Evolutionary conservation across 1,140 invertebrate species (phyloP).

Genomic region (Heliconius hermathena): DNA sequence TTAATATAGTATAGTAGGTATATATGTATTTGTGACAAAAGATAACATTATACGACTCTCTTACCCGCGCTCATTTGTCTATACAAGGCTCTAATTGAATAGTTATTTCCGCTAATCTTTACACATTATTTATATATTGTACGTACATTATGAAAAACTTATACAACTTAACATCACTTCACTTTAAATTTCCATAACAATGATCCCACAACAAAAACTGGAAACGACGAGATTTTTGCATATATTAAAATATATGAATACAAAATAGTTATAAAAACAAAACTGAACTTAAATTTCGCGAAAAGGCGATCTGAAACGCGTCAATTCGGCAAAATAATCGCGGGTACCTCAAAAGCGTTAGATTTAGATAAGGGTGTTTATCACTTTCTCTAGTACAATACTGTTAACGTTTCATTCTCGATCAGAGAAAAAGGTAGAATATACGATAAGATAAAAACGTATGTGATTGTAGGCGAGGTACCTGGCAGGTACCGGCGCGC

Average conservation of each 20-base stretch:
- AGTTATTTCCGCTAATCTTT: constrained; percentile 67
- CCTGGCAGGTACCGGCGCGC: constrained; percentile 56
- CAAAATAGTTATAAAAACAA: constrained; percentile 54
- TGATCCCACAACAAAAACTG: constrained; percentile 68
- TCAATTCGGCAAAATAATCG: constrained; percentile 43
- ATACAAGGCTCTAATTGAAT: constrained; percentile 55
- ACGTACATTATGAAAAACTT: constrained; percentile 27
- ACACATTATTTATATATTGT: constrained; percentile 43
- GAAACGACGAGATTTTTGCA: constrained; percentile 65
- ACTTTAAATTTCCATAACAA: constrained; percentile 70
- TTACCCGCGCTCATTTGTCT: constrained; percentile 23
- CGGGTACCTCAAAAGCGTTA: constrained; percentile 60
- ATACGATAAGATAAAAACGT: constrained; percentile 39
- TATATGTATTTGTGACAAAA: constrained; percentile 7
- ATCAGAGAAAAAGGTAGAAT: constrained; percentile 28
- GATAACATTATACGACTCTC: background rate
- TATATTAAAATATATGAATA: constrained; percentile 64
- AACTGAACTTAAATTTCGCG: constrained; percentile 43
- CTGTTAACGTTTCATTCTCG: constrained; percentile 37
- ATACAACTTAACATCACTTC: constrained; percentile 47
- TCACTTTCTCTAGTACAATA: constrained; percentile 43
- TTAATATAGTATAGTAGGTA: background rate
- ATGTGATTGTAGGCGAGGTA: constrained; percentile 40
- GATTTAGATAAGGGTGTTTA: constrained; percentile 43
- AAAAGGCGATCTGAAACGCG: constrained; percentile 47